Base-by-base conservation (phyloP, 2,797 vertebrate genomes). In the Rhinella marina region DNA sequence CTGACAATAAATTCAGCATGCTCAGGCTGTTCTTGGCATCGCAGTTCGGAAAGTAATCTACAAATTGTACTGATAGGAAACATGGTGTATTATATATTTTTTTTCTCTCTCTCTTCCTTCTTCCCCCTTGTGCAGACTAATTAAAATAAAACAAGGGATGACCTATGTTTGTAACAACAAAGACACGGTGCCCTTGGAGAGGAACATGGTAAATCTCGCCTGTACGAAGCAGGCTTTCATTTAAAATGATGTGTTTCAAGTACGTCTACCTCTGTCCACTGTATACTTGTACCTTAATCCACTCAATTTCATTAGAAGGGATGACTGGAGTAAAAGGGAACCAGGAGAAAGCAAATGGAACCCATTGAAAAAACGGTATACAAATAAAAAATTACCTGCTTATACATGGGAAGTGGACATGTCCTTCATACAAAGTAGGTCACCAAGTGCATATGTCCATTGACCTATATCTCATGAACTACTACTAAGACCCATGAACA, bases 41-140 rank as follows among this genome's bases (percentile, higher is more conserved):
- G 94, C 93, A 93, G 91, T 95, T 94, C 94, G 93, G 94, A 94
- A 95, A 96, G 93, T 95, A 95, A 96, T 95, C 94, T 95, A 93
- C 92, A 94, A 95, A 96, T 95, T 95, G 95, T 95, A 94, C 94
- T 93, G 94, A 94, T 94, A 94, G 95, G 94, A 95, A 96, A 95
- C 94, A 96, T 94, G 95, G 94, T 93, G 92, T 95, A 73, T 56
- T 29, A 7, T 81, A 41, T 66, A 7, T 57, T 68, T 50, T 76
- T 50, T 84, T n/a, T n/a, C n/a, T n/a, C n/a, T 59, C 50, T 23
- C 17, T 75, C 21, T 16, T 17, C 21, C 29, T 52, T 50, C 48
- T 76, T 19, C 23, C 13, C 21, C 61, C 82, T 94, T 93, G 93
- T 92, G 94, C 93, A 93, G 95, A 94, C 94, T 96, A 96, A 96